phyloP scores from a whole-genome alignment of 2,888 invertebrate genomes.

The Listrodromus nycthemerus region DNA sequence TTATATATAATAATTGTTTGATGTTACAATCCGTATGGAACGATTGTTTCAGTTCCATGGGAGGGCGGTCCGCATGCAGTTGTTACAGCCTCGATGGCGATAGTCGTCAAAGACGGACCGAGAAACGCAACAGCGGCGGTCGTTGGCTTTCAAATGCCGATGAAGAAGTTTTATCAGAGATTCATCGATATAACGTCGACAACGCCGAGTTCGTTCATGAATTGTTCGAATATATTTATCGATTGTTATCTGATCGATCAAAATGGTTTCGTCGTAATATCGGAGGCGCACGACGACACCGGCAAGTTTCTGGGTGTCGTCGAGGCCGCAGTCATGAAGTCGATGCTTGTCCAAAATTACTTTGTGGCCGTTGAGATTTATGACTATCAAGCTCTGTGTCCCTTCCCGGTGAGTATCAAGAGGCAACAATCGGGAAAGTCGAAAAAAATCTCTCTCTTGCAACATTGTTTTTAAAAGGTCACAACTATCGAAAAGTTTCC shows the following conservation, averaged over 20 bases:
- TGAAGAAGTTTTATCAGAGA: slow-evolving; percentile 88
- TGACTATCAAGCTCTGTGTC: slow-evolving; percentile 94
- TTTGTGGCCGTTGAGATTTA: slow-evolving; percentile 92
- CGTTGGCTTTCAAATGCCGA: slow-evolving; percentile 94
- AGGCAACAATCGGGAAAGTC: background rate
- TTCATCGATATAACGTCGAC: slow-evolving; percentile 89
- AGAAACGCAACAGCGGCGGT: slow-evolving; percentile 94
- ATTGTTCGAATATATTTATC: slow-evolving; percentile 76
- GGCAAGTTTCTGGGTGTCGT: slow-evolving; percentile 95
- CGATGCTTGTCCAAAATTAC: slow-evolving; percentile 89
- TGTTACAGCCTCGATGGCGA: slow-evolving; percentile 93
- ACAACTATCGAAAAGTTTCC: too few species aligned
- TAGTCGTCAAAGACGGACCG: slow-evolving; percentile 92
- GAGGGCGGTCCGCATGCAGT: slow-evolving; percentile 86
- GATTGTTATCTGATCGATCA: slow-evolving; percentile 96
- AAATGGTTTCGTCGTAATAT: slow-evolving; percentile 94
- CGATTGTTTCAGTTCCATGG: slow-evolving; percentile 74
- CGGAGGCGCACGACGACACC: slow-evolving; percentile 88
- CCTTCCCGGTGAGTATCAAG: slow-evolving; percentile 82
- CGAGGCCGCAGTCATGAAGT: slow-evolving; percentile 91
- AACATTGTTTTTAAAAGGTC: background rate
- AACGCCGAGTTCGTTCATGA: slow-evolving; percentile 84
- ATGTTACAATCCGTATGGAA: background rate
- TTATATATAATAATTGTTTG: background rate
- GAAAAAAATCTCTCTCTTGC: slow-evolving; percentile 17